Conservation (phyloP, 1,140 invertebrate species). For the Coenobita brevimanus region DNA sequence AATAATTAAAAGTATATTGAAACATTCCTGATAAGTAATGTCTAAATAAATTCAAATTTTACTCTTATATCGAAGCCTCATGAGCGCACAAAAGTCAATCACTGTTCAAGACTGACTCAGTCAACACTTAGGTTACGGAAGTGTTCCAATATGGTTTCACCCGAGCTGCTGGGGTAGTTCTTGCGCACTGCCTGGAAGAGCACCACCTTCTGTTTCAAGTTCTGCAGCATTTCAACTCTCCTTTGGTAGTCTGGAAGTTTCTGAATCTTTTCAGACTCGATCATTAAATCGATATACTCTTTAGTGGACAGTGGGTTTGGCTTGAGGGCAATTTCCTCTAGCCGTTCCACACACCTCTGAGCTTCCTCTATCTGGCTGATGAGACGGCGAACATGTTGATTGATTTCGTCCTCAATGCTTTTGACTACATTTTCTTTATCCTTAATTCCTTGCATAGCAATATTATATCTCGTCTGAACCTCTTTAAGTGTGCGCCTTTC, state of each 20-base stretch:
- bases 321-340: no score
- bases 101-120: background rate
- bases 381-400: constrained; percentile 6
- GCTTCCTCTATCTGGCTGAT: constrained; percentile 17
- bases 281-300: constrained; percentile 48
- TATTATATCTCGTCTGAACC: constrained; percentile 5
- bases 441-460: background rate
- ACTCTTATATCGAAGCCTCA: no score
- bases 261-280: constrained; percentile 41
- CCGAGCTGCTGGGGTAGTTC: constrained; percentile 27
- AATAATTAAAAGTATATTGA: no score
- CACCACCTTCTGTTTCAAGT: constrained; percentile 7
- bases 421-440: constrained; percentile 22
- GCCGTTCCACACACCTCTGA: constrained; percentile 11
- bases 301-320: constrained; percentile 34
- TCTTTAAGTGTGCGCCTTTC: constrained; percentile 18
- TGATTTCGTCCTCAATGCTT: constrained; percentile 21
- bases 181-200: constrained; percentile 31
- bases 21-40: no score
- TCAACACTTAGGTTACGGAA: constrained; percentile 24
- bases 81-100: background rate
- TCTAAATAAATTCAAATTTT: no score
- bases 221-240: constrained; percentile 10
- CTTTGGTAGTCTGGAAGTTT: background rate
- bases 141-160: constrained; percentile 26